Evolutionary conservation across 2,113 vertebrate genomes (phyloP), one percentile per base, ranked within the genome.

Genomic region (Emydocephalus ijimae): DNA sequence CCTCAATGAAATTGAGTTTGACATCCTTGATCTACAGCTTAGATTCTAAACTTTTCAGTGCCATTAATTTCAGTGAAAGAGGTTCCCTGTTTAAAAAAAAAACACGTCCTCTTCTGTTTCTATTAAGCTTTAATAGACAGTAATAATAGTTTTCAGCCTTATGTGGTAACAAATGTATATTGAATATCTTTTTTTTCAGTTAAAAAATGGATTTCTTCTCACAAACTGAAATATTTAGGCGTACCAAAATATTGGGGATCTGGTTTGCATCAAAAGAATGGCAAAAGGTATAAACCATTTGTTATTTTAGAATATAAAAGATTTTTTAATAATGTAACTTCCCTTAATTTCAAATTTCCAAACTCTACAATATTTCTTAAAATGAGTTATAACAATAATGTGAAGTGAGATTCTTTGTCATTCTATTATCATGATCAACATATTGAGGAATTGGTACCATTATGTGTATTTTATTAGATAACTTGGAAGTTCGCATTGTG

Each of bases 181-280:
- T 26, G 87, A 89, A 91, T 95, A 93, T 24, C 48, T 50, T 50
- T 92, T 90, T 96, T 98, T 97, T 93, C 93, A 99, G 99, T 99
- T 98, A 97, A 98, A 93, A 98, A 96, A 91, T 99, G 99, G 99
- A 98, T 98, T 94, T 98, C 97, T 94, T 96, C 98, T 45, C 98
- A 95, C 96, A 98, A 99, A 94, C 59, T 98, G 95, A 99, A 99
- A 92, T 98, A 98, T 94, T 96, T 99, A 95, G 99, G 99, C 92
- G 98, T 99, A 91, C 99, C 99, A 86, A 98, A 97, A 95, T 99
- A 99, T 50, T 99, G 99, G 99, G 99, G 98, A 87, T 99, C 98
- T 93, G 99, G 99, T 90, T 98, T 99, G 90, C 99, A 99, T 93
- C 98, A 98, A 94, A 98, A 97, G 97, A 98, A 97, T 93, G 99